Evolutionary conservation across 2,113 vertebrate species (phyloP).

Genomic region (Macrotus californicus): DNA sequence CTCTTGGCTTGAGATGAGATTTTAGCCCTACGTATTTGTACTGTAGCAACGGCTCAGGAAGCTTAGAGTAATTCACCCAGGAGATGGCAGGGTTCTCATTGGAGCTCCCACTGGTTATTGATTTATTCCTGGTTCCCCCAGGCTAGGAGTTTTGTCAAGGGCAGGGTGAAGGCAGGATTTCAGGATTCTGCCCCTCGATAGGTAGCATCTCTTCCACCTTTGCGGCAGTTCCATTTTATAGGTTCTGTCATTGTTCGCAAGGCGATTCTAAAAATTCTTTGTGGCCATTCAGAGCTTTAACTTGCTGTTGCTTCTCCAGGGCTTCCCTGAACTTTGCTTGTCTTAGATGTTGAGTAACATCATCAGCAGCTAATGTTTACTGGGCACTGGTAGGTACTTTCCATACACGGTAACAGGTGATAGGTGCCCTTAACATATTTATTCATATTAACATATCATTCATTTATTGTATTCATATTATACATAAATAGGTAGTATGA

Average conservation of each 20-base stretch:
- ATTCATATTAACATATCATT: constrained; percentile 5
- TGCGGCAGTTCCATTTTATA: not conserved
- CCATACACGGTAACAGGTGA: not conserved
- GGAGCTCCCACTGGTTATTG: not conserved
- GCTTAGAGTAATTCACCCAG: not conserved
- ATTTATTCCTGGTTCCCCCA: constrained; percentile 14
- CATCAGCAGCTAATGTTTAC: not conserved
- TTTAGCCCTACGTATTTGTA: not conserved
- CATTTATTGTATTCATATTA: not conserved
- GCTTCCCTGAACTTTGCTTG: not conserved
- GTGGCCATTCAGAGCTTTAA: not conserved
- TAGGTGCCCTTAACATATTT: not conserved
- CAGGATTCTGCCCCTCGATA: constrained; percentile 12
- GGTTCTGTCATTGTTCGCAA: not conserved
- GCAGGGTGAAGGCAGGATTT: constrained; percentile 2
- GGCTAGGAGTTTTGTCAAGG: not conserved
- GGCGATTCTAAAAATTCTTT: not conserved
- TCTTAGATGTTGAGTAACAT: not conserved
- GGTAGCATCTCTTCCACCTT: not conserved
- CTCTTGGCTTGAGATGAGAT: not conserved
- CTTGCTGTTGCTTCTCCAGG: not conserved
- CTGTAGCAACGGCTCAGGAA: not conserved
- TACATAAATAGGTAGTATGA: not conserved
- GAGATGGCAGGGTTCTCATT: not conserved
- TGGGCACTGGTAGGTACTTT: not conserved